Evolutionary conservation across 2,797 vertebrate species (phyloP), one percentile per base, ranked within the genome.

Genomic region (Artibeus lituratus): DNA sequence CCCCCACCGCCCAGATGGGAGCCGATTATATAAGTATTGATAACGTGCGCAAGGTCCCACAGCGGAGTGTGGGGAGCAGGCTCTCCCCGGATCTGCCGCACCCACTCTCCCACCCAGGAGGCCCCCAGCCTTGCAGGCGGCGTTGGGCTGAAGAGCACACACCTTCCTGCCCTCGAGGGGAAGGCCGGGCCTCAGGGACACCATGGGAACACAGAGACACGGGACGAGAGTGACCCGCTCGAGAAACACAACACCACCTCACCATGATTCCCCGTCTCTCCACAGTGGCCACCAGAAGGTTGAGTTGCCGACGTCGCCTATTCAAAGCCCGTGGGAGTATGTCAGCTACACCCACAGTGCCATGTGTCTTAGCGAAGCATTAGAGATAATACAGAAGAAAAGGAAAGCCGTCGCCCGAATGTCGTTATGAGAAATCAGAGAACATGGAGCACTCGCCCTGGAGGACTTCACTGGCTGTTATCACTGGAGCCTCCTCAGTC

Each of bases 401-500:
- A 95, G 37, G 10, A 62, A 18, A 16, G 59, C 24, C 35, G 10
- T 84, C 92, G 73, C 37, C 14, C 90, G 67, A 8, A 57, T 9
- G 44, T 90, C 94, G 5, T 86, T 69, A 49, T 2, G 14, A 84
- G n/a, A 82, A 91, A 70, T 90, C n/a, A 9, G 73, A 94, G 91
- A 74, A 21, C 47, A 29, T 5, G 4, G 21, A 77, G 82, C 87
- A 92, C 99, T 98, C 98, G 21, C 99, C 99, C 97, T 96, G 98
- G 96, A 99, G 99, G 97, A 99, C 98, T 96, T 98, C 99, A 98
- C 99, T 99, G 98, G 98, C 98, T 90, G 98, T 99, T 97, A 99
- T 98, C 95, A 99, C 96, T 55, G 99, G 99, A 98, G 97, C 95
- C 97, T 99, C 98, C 67, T 99, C 99, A 87, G 99, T 99, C 97